A percentile compares a stretch with the other conserved stretches of the same genome.
These are phyloP conservation scores for Galago senegalensis DNA, from an alignment of 2,797 vertebrate genomes.

Conservation along the genomic window DNA sequence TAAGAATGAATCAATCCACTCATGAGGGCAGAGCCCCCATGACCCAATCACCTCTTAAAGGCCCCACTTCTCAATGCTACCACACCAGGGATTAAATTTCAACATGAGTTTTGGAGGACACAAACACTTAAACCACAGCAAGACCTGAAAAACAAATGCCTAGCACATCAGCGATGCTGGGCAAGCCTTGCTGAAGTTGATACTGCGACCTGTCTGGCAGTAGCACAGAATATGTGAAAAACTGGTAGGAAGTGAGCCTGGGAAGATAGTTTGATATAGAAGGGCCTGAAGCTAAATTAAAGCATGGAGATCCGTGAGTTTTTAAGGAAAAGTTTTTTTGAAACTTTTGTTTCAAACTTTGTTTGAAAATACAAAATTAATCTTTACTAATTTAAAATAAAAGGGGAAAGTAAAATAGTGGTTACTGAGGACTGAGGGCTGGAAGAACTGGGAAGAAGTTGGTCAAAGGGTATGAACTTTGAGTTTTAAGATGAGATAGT, in stretches of 20 bases:
- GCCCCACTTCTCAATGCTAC: not conserved
- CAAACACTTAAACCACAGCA: not conserved
- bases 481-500: not conserved
- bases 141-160: conserved; percentile 11
- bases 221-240: not conserved
- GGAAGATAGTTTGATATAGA: not conserved
- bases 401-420: not conserved
- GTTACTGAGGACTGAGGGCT: not conserved
- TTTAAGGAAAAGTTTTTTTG: not conserved
- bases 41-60: not conserved
- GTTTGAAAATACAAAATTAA: not conserved
- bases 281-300: not conserved
- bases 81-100: not conserved
- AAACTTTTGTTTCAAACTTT: not conserved
- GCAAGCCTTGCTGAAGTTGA: not conserved
- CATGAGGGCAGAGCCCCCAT: not conserved
- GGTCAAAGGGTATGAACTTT: not conserved
- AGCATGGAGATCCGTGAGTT: not conserved
- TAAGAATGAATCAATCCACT: not conserved
- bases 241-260: not conserved
- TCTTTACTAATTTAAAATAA: not conserved
- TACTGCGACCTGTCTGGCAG: not conserved
- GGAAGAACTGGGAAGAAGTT: not conserved
- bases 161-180: not conserved
- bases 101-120: not conserved